Base-by-base conservation (phyloP, 2,797 vertebrate species). In the Tadarida brasiliensis region DNA sequence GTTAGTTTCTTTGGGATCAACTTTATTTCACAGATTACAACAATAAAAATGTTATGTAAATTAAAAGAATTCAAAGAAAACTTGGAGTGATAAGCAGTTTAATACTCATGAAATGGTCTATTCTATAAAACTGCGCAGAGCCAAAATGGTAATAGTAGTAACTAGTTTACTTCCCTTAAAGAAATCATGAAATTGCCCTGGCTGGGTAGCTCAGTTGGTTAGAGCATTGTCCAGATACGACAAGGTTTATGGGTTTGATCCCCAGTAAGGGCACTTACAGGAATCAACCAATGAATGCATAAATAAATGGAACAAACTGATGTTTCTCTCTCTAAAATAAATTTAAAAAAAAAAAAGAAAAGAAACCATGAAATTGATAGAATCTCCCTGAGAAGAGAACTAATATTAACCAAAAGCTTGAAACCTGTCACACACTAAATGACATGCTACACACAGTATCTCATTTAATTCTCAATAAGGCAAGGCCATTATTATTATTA, bases 41-140 rank as follows among this genome's bases (percentile, higher is more conserved):
- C 6, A 67, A 65, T 39, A 67, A 56, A 91, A 92, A 87, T 82
- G 26, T 83, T 84, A 68, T 5, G 5, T 67, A 91, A 95, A 87
- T 91, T 84, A 91, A 96, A 95, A 92, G 54, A 81, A 93, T 93
- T 92, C 84, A 90, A 84, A 88, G 49, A 91, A 86, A 96, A 93
- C 33, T 67, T 93, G 65, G n/a, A 86, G 20, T 91, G 51, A 70
- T 90, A 80, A 94, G 47, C 10, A 95, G 78, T 83, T 92, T 74
- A 92, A 90, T 92, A 49, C 3, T 35, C 24, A 91, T 65, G 65
- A 95, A 96, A 85, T 56, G 10, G 19, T 96, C 51, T 67, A 44
- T 24, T 87, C 19, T 80, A 22, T 49, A 85, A 92, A 81, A 83
- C 10, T 49, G 51, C 68, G 77, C 56, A 94, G 44, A 88, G 39